A percentile compares a stretch with the other conserved stretches of the same genome.
These are phyloP conservation scores for Rana temporaria DNA, from an alignment of 2,113 vertebrate genomes.

Conservation along the genomic window DNA sequence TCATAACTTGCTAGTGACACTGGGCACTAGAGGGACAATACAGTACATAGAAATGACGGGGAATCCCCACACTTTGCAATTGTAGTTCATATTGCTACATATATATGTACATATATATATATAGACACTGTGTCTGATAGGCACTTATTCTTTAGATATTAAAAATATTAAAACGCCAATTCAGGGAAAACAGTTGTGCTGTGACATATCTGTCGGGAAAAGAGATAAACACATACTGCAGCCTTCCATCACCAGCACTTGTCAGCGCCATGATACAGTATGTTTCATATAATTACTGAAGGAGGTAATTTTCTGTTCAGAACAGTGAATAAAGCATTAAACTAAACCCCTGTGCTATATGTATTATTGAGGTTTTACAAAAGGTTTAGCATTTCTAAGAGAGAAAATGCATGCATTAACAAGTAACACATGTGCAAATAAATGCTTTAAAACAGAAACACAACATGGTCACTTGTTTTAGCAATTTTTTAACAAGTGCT, in stretches of 20 bases:
- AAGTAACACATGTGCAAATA: no score
- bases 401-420: no score
- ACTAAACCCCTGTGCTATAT: constrained; percentile 1
- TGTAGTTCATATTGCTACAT: no score
- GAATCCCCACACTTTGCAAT: no score
- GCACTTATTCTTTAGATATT: neutral
- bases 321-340: constrained; percentile 12
- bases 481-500: no score
- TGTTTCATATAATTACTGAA: neutral
- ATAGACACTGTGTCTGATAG: no score
- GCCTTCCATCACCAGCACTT: neutral
- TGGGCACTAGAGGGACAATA: no score
- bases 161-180: neutral
- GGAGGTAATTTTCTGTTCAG: constrained; percentile 14
- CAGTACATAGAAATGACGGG: no score
- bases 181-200: neutral
- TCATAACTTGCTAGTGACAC: no score
- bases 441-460: neutral
- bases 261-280: constrained; percentile 6
- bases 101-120: no score
- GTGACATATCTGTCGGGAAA: neutral
- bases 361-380: neutral
- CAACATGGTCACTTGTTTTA: neutral
- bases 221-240: constrained; percentile 19
- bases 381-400: neutral